Conservation (phyloP, 2,888 invertebrate genomes). For the Drosophila setosimentum region DNA sequence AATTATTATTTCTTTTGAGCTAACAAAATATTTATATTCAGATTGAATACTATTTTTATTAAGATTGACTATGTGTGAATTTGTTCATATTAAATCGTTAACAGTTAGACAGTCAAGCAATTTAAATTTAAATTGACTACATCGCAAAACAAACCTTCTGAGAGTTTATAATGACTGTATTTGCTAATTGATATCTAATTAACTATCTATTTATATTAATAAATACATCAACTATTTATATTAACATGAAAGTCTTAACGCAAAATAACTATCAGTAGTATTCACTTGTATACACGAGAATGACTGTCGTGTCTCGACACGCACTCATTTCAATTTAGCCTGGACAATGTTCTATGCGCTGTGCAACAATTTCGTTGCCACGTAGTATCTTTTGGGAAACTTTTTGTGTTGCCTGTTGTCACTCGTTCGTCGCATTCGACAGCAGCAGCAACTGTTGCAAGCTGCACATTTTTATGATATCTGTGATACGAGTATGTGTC, state of each 20-base stretch:
- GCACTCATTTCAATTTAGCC: background rate
- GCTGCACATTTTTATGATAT: conserved; percentile 62
- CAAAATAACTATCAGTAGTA: background rate
- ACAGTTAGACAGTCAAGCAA: background rate
- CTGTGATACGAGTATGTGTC: conserved; percentile 41
- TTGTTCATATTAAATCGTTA: background rate
- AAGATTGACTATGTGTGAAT: background rate
- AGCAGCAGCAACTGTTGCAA: conserved; percentile 48
- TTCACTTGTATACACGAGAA: background rate
- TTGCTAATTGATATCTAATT: background rate
- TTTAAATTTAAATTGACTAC: background rate
- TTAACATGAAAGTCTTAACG: background rate
- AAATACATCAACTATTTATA: background rate
- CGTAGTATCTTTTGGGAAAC: conserved; percentile 12
- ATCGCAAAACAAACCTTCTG: too few relatives aligned
- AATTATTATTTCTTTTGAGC: too few relatives aligned
- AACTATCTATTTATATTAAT: background rate
- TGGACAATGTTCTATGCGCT: conserved; percentile 37
- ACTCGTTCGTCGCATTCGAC: conserved; percentile 30
- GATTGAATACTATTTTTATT: too few relatives aligned
- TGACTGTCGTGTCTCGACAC: conserved; percentile 13
- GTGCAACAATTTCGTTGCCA: conserved; percentile 13
- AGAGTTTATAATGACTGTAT: background rate
- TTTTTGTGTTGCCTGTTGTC: conserved; percentile 45
- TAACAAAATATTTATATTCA: background rate